Base-by-base conservation (phyloP, 53 echinoderm and acorn worm genomes). In the Luidia sarsii region DNA sequence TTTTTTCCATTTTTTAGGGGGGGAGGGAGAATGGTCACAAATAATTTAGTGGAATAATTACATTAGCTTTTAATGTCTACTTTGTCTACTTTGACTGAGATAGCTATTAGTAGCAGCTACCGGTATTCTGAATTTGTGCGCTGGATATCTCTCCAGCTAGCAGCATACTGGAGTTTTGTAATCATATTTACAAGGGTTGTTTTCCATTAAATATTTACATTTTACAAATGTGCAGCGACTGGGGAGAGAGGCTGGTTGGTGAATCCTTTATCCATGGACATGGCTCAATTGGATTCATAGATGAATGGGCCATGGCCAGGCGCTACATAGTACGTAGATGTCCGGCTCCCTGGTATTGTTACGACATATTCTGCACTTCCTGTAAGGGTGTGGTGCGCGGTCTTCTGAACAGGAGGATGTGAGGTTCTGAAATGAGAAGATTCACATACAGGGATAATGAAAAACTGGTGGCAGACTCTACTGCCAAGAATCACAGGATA, bases 341-440 rank as follows among this genome's bases (percentile, higher is more conserved):
- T n/a, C n/a, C n/a, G 41, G 5, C 41, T 27, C 6, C 31, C 59
- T 14, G 45, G 18, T 33, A 30, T 60, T 5, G 55, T 10, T 39
- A 32, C 8, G 29, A 22, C 61, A 61, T 39, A 61, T 77, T 77
- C 77, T 77, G 77, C 31, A 77, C 45, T 23, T 77, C 77, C 22
- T 57, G 57, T 20, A 77, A 38, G 29, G 77, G 77, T 31, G 59
- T 77, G 77, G 59, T 43, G 60, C 61, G 77, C 0, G 77, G 84
- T 83, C 96, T 88, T 80, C 91, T 93, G 68, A 95, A 95, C 21
- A 95, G 82, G 15, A 95, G 85, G 66, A 95, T 95, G 83, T 95
- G 96, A 15, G 96, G 96, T 67, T 95, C 96, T 95, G 90, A 28
- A 72, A 84, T 18, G 41, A 70, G 14, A 53, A 61, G 27, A 51